A percentile compares a stretch with the other conserved stretches of the same genome.
Evolutionary conservation across 1,140 invertebrate genomes (phyloP).

Genomic region (Thereuonema tuberculata): DNA sequence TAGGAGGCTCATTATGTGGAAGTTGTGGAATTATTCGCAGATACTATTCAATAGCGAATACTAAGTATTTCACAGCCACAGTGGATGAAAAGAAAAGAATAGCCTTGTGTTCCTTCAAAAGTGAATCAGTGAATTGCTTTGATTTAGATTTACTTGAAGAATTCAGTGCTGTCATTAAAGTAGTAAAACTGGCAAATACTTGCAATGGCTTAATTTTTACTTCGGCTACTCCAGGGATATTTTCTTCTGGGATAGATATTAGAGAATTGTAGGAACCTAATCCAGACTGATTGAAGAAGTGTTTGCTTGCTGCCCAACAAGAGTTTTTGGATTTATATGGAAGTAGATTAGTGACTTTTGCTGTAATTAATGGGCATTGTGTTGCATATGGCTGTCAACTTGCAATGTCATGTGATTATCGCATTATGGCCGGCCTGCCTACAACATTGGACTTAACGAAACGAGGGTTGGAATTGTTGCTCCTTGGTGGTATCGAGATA

Average conservation of each 20-base stretch:
- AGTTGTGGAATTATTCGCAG: too few species aligned
- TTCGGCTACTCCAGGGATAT: conserved; percentile 54
- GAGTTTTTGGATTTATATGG: conserved; percentile 64
- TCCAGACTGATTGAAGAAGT: conserved; percentile 45
- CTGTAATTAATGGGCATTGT: conserved; percentile 68
- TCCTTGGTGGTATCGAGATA: too few species aligned
- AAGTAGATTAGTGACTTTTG: conserved; percentile 51
- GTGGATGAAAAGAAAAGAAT: too few species aligned
- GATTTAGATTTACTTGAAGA: too few species aligned
- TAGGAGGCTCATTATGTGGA: too few species aligned
- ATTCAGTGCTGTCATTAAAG: too few species aligned
- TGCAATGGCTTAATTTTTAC: too few species aligned
- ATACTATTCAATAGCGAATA: too few species aligned
- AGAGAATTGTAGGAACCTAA: conserved; percentile 73
- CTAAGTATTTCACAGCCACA: too few species aligned
- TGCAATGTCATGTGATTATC: conserved; percentile 64
- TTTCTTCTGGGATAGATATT: conserved; percentile 70
- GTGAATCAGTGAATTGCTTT: too few species aligned
- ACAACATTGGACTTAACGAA: conserved; percentile 65
- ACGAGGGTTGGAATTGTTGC: conserved; percentile 61
- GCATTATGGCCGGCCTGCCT: conserved; percentile 61
- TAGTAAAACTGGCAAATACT: too few species aligned
- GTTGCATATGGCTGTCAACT: conserved; percentile 73
- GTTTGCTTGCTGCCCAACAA: conserved; percentile 64
- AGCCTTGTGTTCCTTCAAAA: too few species aligned